Conservation (phyloP, 1,140 invertebrate genomes). For the Drosophila virilis region DNA sequence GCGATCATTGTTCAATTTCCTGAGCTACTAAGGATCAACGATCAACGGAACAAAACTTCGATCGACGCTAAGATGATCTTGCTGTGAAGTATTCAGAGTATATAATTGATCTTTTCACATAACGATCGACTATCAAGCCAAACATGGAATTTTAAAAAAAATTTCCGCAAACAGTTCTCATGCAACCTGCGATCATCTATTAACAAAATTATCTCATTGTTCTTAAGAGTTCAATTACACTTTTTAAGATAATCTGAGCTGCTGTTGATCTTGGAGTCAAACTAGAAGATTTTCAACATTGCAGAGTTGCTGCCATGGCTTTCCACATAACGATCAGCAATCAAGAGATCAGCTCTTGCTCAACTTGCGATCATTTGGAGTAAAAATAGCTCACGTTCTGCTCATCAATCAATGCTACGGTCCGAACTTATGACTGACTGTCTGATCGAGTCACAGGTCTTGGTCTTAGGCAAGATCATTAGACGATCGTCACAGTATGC, state of each 20-base stretch:
- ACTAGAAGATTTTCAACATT: neutral
- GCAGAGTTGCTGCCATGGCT: neutral
- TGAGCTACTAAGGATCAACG: too few species aligned
- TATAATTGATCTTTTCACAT: neutral
- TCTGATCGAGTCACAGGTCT: slow-evolving; percentile 6
- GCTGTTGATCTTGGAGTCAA: too few species aligned
- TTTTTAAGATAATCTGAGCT: neutral
- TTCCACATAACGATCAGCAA: neutral
- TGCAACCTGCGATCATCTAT: neutral
- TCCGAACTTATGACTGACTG: slow-evolving; percentile 18
- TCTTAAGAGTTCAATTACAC: neutral
- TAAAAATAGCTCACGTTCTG: slow-evolving; percentile 8
- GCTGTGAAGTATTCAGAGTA: neutral
- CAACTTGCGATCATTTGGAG: neutral
- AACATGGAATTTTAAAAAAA: neutral
- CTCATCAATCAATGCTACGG: slow-evolving; percentile 53
- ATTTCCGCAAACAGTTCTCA: neutral
- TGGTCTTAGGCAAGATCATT: slow-evolving; percentile 13
- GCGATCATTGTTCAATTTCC: too few species aligned
- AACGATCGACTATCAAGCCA: slow-evolving; percentile 1
- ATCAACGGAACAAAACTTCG: too few species aligned
- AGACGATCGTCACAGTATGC: slow-evolving; percentile 23
- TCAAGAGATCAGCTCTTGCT: slow-evolving; percentile 4
- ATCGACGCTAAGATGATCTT: too few species aligned
- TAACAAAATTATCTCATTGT: neutral